A percentile compares a stretch with the other conserved stretches of the same genome.
Conservation (phyloP, 2,113 vertebrate species). For the Oxyura jamaicensis region DNA sequence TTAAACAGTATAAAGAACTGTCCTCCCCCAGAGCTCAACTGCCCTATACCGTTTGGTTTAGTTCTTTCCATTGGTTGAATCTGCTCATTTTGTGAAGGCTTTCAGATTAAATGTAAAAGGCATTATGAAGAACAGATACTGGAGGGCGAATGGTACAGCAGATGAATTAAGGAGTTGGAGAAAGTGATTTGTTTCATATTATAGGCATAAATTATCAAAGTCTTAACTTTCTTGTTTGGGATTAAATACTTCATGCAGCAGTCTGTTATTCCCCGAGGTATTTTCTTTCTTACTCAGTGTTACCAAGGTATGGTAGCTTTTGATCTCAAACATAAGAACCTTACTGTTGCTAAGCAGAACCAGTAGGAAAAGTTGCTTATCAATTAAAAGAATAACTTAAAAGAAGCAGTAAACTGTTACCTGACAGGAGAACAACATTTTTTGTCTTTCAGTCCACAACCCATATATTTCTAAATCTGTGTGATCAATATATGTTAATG, state of each 20-base stretch:
- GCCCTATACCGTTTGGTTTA: not conserved
- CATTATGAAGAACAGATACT: not conserved
- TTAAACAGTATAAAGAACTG: not conserved
- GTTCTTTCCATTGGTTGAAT: not conserved
- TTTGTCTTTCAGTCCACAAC: accelerated
- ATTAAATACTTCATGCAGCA: not conserved
- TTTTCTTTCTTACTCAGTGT: conserved; percentile 45
- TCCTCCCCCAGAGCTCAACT: not conserved
- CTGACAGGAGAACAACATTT: not conserved
- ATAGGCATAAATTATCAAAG: not conserved
- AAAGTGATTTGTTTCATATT: not conserved
- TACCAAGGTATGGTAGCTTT: conserved; percentile 5
- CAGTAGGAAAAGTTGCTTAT: not conserved
- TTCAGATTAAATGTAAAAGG: not conserved
- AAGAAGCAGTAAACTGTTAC: not conserved
- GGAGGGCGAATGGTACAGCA: not conserved
- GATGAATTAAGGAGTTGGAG: not conserved
- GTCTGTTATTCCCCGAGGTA: not conserved
- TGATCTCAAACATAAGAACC: not conserved
- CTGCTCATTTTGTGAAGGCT: not conserved
- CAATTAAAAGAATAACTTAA: not conserved
- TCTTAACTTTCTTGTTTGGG: not conserved
- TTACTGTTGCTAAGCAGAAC: not conserved
- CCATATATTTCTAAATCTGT: not conserved
- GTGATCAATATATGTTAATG: not conserved